Evolutionary conservation across 2,797 vertebrate species (phyloP).

Genomic region (Mormyrops attenuatus): DNA sequence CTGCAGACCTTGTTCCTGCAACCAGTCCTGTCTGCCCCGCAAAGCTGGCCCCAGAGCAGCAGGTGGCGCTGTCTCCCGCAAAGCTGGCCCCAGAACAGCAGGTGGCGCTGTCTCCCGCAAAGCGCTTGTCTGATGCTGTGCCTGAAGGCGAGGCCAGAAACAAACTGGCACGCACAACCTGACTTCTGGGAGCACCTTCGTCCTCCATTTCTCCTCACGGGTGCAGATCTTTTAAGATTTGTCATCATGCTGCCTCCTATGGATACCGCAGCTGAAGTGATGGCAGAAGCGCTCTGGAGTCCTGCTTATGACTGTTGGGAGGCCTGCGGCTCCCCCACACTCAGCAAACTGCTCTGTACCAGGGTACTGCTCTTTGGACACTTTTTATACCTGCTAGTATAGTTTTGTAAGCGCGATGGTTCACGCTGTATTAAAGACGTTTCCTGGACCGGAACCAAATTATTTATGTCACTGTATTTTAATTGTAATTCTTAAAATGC

Average conservation of each 20-base stretch:
- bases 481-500: background rate
- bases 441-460: constrained; percentile 18
- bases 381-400: constrained; percentile 3
- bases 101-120: constrained; percentile 22
- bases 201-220: background rate
- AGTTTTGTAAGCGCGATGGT: background rate
- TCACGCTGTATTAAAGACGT: constrained; percentile 13
- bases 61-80: constrained; percentile 13
- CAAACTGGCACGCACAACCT: constrained; percentile 38
- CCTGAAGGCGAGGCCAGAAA: constrained; percentile 11
- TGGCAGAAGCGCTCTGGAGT: background rate
- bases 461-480: constrained; percentile 20
- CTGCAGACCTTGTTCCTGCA: constrained; percentile 23
- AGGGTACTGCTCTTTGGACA: background rate
- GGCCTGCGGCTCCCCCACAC: background rate
- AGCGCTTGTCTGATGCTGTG: constrained; percentile 30
- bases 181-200: constrained; percentile 17
- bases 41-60: constrained; percentile 24
- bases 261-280: background rate
- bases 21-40: constrained; percentile 12
- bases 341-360: constrained; percentile 2
- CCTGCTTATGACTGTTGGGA: background rate
- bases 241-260: background rate
- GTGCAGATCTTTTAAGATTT: background rate
- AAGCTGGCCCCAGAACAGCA: constrained; percentile 26